Base-by-base conservation (phyloP, 2,113 vertebrate genomes). In the Gasterosteus aculeatus region DNA sequence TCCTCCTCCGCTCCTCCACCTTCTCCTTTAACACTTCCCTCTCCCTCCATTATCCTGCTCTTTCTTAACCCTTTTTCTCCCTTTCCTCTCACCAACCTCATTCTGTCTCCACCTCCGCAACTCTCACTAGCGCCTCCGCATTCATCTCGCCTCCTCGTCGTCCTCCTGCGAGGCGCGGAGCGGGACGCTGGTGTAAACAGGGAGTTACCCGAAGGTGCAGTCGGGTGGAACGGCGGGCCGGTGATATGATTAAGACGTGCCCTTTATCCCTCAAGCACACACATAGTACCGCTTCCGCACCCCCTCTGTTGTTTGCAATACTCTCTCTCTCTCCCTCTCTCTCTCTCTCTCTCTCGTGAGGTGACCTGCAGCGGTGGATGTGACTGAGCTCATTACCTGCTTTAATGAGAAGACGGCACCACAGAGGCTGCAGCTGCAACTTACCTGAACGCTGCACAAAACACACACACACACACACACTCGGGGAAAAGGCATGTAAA, bases 361-460 rank as follows among this genome's bases (percentile, higher is more conserved):
- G 77, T 90, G 89, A 93, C 92, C 89, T 86, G 84, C 85, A 78
- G 85, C 80, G 87, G 88, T 87, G 86, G 85, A 89, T 84, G 90
- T 90, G 89, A 88, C 87, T 85, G 88, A 88, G 88, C 89, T 93
- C 90, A 93, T 93, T 92, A 92, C 88, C 87, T 86, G 83, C 83
- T 75, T 91, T 92, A 93, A 93, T 93, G 90, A 92, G 92, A 89
- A 92, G 90, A 90, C 87, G 88, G 87, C 70, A 87, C 90, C 86
- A 88, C 85, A 33, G 90, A 91, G 90, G 90, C 88, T 80, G 87
- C 86, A 84, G 90, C 85, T 84, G 88, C 90, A 89, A 78, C 83
- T 81, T 88, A 89, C 88, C 85, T 86, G 83, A 84, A 78, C 63
- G 11, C 67, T 71, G 70, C 66, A 78, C 83, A 70, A n/a, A 72